Evolutionary conservation across 92 coral and sea anemone species (phyloP).

Genomic region (Desmophyllum pertusum): DNA sequence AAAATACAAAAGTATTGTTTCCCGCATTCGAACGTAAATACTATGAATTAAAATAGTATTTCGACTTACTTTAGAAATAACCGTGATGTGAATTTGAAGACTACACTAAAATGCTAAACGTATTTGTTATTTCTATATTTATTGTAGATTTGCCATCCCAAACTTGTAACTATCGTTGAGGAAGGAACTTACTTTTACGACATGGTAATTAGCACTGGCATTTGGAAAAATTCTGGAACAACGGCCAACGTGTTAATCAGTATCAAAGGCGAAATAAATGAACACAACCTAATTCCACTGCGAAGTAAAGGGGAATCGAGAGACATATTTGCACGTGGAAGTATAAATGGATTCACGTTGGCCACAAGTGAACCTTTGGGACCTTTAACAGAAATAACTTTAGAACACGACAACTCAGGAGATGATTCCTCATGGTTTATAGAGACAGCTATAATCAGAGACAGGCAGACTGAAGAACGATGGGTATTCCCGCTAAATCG

Average conservation of each 20-base stretch:
- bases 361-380: not conserved
- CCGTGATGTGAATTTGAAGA: too few relatives aligned
- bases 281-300: not conserved
- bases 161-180: not conserved
- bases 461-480: not conserved
- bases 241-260: conserved; percentile 15
- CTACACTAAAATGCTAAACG: not conserved
- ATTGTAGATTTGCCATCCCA: conserved; percentile 13
- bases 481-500: not conserved
- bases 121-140: not conserved
- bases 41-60: too few relatives aligned
- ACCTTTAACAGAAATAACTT: not conserved
- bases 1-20: too few relatives aligned
- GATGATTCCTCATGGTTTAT: not conserved
- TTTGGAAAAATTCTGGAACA: conserved; percentile 25
- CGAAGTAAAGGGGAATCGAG: not conserved
- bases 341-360: not conserved
- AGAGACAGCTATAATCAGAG: not conserved
- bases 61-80: too few relatives aligned
- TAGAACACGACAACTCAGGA: conserved; percentile 16
- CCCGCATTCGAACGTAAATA: too few relatives aligned
- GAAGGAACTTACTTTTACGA: conserved; percentile 4
- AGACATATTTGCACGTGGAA: not conserved
- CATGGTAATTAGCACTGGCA: conserved; percentile 8
- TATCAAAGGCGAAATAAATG: not conserved